Evolutionary conservation across 37 sponge, comb jelly and placozoan genomes (phyloP).

Genomic region (Agelas oroides): DNA sequence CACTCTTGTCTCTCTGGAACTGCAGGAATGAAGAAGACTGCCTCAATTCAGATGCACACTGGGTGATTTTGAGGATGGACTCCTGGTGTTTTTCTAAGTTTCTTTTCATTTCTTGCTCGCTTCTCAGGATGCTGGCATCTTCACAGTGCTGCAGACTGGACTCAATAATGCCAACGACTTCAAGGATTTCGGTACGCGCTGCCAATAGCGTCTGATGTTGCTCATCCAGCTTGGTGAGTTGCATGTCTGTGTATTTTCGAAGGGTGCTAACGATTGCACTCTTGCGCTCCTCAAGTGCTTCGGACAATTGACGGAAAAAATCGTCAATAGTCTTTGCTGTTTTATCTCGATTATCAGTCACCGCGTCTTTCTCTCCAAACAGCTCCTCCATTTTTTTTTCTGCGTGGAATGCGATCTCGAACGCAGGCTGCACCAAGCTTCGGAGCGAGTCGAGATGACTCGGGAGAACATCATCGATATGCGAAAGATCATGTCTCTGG

Average conservation of each 20-base stretch:
- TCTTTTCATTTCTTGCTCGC: neutral
- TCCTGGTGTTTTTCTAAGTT: conserved; percentile 14
- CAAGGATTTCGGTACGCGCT: neutral
- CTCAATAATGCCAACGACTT: neutral
- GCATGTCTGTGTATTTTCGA: conserved; percentile 22
- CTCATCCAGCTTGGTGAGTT: conserved; percentile 13
- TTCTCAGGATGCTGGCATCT: neutral
- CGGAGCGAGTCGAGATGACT: neutral
- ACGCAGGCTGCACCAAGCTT: conserved; percentile 29
- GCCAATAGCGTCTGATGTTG: conserved; percentile 11
- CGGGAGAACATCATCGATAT: conserved; percentile 5
- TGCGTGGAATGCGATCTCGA: conserved; percentile 30
- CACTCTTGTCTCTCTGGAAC: conserved; percentile 14
- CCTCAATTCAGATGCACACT: neutral
- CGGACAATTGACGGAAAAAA: neutral
- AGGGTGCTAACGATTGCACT: conserved; percentile 6
- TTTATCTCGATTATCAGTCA: neutral
- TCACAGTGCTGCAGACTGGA: neutral
- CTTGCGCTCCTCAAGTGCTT: conserved; percentile 1
- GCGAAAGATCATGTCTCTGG: neutral
- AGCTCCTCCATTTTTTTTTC: conserved; percentile 9
- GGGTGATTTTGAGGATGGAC: conserved; percentile 17
- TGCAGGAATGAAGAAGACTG: conserved; percentile 39
- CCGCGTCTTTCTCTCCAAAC: neutral
- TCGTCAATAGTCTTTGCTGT: neutral